Percentiles rank a stretch among this genome's conserved stretches.
Evolutionary conservation across 2,113 vertebrate species (phyloP).

Genomic region (Cathartes aura): DNA sequence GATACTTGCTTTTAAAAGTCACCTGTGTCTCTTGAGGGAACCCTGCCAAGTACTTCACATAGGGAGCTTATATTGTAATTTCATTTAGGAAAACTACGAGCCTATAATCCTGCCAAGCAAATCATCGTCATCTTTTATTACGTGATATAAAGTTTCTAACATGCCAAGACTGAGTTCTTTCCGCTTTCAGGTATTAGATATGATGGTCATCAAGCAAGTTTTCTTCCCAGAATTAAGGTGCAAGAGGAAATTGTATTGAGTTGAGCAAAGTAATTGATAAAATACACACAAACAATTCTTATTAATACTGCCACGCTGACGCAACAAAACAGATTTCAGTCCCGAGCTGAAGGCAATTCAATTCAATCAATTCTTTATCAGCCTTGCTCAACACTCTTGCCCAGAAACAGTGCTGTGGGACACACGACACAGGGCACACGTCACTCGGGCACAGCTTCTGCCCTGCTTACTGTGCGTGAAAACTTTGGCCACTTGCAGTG

Average conservation of each 20-base stretch:
- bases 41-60: background rate
- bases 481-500: background rate
- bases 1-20: background rate
- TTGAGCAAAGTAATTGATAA: background rate
- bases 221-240: background rate
- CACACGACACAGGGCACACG: fast-evolving
- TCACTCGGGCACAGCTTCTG: background rate
- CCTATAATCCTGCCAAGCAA: background rate
- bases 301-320: background rate
- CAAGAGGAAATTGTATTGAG: background rate
- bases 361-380: background rate
- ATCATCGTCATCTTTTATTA: background rate
- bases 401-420: background rate
- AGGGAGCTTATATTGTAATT: background rate
- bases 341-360: background rate
- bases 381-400: background rate
- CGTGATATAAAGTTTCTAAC: background rate
- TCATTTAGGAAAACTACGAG: background rate
- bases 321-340: background rate
- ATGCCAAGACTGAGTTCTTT: background rate
- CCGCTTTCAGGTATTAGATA: fast-evolving
- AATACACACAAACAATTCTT: background rate
- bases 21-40: background rate
- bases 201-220: background rate
- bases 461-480: background rate